These are phyloP conservation scores for Lates calcarifer DNA, from an alignment of 2,113 vertebrate genomes.

Conservation along the genomic window DNA sequence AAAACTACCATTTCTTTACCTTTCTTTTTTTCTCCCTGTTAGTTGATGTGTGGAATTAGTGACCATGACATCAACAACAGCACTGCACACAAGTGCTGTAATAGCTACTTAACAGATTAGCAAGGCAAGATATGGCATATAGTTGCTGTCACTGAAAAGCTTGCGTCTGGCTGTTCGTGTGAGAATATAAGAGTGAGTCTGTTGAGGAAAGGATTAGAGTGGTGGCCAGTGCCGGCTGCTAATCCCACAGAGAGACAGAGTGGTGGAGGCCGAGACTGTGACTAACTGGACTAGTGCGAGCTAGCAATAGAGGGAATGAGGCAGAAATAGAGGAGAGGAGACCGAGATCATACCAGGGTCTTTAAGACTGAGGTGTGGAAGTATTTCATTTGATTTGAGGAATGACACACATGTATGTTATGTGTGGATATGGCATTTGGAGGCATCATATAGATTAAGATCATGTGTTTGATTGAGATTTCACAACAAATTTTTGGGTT, in stretches of 20 bases:
- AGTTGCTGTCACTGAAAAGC: slow-evolving; percentile 45
- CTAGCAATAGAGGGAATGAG: slow-evolving; percentile 12
- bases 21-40: not conserved
- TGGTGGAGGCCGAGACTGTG: slow-evolving; percentile 66
- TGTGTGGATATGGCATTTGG: not conserved
- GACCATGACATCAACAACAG: slow-evolving; percentile 26
- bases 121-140: slow-evolving; percentile 51
- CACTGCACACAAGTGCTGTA: slow-evolving; percentile 25
- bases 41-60: slow-evolving; percentile 3
- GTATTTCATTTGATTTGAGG: not conserved
- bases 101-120: slow-evolving; percentile 73
- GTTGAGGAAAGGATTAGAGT: slow-evolving; percentile 75
- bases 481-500: too few relatives aligned
- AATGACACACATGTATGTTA: not conserved
- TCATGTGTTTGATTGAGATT: not conserved
- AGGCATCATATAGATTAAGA: not conserved
- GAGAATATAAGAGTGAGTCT: slow-evolving; percentile 57
- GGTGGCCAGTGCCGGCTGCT: slow-evolving; percentile 59
- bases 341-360: slow-evolving; percentile 6
- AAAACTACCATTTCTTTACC: not conserved
- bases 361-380: slow-evolving; percentile 16
- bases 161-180: slow-evolving; percentile 38
- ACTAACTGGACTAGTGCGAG: slow-evolving; percentile 65
- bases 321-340: slow-evolving; percentile 11
- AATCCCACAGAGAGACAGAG: slow-evolving; percentile 75